phyloP scores from a whole-genome alignment of 2,113 vertebrate genomes.

The Anarhynchus alexandrinus region DNA sequence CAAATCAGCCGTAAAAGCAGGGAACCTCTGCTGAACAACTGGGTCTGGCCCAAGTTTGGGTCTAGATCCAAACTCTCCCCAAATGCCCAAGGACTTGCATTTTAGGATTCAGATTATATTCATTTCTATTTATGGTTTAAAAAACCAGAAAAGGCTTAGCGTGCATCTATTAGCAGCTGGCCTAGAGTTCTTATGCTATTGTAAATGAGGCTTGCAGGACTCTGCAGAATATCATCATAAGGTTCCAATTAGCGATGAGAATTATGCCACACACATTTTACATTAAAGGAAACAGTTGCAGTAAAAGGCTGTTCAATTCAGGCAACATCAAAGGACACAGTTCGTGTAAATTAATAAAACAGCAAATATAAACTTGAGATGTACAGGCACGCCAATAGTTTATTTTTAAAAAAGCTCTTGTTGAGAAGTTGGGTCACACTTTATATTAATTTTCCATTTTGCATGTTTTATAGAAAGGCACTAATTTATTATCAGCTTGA shows the following conservation, averaged over 20 bases:
- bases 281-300: not conserved
- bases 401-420: not conserved
- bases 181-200: not conserved
- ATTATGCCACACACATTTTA: not conserved
- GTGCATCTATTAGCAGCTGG: not conserved
- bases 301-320: not conserved
- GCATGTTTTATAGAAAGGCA: not conserved
- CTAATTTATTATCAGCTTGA: not conserved
- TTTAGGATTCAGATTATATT: not conserved
- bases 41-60: not conserved
- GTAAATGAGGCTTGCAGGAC: not conserved
- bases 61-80: not conserved
- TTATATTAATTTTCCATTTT: not conserved
- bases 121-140: not conserved
- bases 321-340: not conserved
- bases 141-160: not conserved
- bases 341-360: not conserved
- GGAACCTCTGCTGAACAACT: not conserved
- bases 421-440: not conserved
- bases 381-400: not conserved
- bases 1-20: not conserved
- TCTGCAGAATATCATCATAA: not conserved
- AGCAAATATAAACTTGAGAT: not conserved
- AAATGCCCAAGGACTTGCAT: not conserved
- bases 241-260: not conserved